These are phyloP conservation scores for Harpagoxenus sublaevis DNA, from an alignment of 2,888 invertebrate genomes.

Conservation along the genomic window DNA sequence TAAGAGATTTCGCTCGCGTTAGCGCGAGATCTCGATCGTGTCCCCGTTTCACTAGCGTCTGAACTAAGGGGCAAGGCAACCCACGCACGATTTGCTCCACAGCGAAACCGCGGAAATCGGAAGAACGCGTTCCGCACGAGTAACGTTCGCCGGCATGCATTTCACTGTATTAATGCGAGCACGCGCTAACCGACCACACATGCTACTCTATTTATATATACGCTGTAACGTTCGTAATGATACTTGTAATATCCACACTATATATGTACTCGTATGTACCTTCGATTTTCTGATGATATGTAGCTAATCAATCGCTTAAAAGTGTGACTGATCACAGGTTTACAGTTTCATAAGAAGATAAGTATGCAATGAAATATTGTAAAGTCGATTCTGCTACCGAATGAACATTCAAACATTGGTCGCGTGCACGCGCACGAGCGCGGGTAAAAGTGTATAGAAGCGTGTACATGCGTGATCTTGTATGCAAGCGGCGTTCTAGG, in stretches of 20 bases:
- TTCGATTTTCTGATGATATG: not conserved
- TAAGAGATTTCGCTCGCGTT: constrained; percentile 56
- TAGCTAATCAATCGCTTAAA: not conserved
- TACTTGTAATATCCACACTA: not conserved
- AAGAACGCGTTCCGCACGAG: constrained; percentile 64
- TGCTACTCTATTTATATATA: constrained; percentile 27
- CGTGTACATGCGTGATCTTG: constrained; percentile 69
- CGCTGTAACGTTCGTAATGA: constrained; percentile 8
- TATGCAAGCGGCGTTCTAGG: constrained; percentile 81
- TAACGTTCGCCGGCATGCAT: constrained; percentile 52
- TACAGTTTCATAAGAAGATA: not conserved
- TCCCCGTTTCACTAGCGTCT: constrained; percentile 28
- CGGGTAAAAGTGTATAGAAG: constrained; percentile 61
- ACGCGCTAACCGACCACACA: constrained; percentile 43
- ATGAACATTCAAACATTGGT: constrained; percentile 22
- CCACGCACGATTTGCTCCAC: constrained; percentile 52
- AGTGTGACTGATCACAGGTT: not conserved
- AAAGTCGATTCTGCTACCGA: not conserved
- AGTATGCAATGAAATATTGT: not conserved
- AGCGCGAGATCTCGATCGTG: constrained; percentile 21
- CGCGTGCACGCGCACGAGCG: constrained; percentile 60
- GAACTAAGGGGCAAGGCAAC: constrained; percentile 20
- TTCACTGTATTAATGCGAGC: constrained; percentile 54
- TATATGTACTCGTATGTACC: too few relatives aligned
- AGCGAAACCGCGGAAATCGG: constrained; percentile 61